Base-by-base conservation (phyloP, 2,888 invertebrate genomes). In the Xestia xanthographa region DNA sequence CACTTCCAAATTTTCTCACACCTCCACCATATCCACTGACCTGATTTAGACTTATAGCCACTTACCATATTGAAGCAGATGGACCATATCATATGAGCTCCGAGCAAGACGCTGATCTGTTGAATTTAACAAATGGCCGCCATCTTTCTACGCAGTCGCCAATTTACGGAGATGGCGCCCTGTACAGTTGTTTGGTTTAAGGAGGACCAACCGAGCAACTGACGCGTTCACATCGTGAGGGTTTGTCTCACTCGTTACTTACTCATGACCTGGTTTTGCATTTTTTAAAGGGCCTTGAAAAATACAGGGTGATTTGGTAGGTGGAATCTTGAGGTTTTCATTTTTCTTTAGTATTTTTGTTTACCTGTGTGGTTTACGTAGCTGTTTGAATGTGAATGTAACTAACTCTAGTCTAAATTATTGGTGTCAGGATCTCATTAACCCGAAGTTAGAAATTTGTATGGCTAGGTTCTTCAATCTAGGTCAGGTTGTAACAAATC, bases 131-230 rank as follows among this genome's bases (percentile, higher is more conserved):
- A 91, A 92, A 93, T 92, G 82, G 82, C 78, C 34, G 86, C 90
- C 80, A 92, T 93, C 85, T 88, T 85, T 92, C 87, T 79, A 76
- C 82, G 82, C 71, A 78, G 86, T 87, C 84, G 83, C 87, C 88
- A 86, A 90, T 89, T 88, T 86, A 79, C 69, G 75, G 26, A 88
- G 88, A 90, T 88, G 88, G 87, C 73, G 76, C 78, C 75, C 67
- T 78, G 75, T 83, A 80, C 81, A 88, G 87, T 89, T 91, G 90
- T 91, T 92, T 91, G 91, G 91, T 92, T 92, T 92, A 91, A 90
- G 88, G 83, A 85, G 75, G 74, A 65, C 29, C 29, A 17, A 17
- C 56, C 6, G 26, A 62, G 71, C 81, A 67, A 79, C 82, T 90
- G 90, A 91, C 91, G 88, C 85, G 81, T 82, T 75, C 82, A 87